Evolutionary conservation across 2,888 invertebrate genomes (phyloP).

Genomic region (Drosophila mayaguana): DNA sequence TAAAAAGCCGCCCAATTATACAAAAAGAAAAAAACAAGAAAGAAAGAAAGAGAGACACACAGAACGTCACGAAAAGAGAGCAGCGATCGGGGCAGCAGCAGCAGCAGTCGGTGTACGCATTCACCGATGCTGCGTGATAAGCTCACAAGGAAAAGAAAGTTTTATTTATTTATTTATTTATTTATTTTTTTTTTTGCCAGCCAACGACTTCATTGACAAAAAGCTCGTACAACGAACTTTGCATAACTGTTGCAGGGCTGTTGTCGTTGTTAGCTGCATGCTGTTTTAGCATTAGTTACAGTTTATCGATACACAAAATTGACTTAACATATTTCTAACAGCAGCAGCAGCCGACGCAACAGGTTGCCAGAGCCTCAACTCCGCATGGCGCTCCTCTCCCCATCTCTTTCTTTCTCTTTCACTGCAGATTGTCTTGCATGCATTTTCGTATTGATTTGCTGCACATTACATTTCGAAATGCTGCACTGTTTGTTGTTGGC

Average conservation of each 20-base stretch:
- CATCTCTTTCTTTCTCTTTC: constrained; percentile 17
- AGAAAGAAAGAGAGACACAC: constrained; percentile 23
- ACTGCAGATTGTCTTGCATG: constrained; percentile 23
- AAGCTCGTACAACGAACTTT: constrained; percentile 69
- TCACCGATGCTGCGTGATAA: constrained; percentile 58
- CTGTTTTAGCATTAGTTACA: constrained; percentile 75
- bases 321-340: constrained; percentile 77
- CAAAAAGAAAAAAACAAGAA: constrained; percentile 22
- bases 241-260: constrained; percentile 52
- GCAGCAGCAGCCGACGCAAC: constrained; percentile 57
- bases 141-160: constrained; percentile 69
- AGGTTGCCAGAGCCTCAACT: constrained; percentile 59
- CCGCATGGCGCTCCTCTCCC: constrained; percentile 11
- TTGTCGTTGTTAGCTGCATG: constrained; percentile 33
- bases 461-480: constrained; percentile 65
- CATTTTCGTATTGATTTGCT: constrained; percentile 63
- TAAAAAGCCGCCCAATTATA: constrained; percentile 72
- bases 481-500: constrained; percentile 60
- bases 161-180: constrained; percentile 47
- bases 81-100: constrained; percentile 28
- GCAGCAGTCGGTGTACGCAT: constrained; percentile 43
- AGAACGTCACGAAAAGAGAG: constrained; percentile 28
- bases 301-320: constrained; percentile 72
- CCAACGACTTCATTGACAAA: constrained; percentile 74
- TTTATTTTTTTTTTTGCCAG: constrained; percentile 47